Conservation (phyloP, 1,140 invertebrate species). For the Paralvinella palmiformis region DNA sequence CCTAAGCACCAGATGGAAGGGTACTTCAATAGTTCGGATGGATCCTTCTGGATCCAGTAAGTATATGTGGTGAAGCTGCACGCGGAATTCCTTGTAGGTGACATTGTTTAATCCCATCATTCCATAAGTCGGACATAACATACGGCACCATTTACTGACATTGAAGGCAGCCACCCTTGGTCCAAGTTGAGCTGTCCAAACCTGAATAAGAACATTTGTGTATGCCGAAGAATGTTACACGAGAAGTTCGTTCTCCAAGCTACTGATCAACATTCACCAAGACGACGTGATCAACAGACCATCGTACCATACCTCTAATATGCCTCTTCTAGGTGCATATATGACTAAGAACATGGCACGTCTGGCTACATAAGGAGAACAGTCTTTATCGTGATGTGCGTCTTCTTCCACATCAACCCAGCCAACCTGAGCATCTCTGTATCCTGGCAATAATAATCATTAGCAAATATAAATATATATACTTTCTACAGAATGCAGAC, state of each 20-base stretch:
- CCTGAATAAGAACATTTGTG: slow-evolving; percentile 31
- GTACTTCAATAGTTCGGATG: slow-evolving; percentile 74
- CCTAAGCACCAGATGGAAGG: slow-evolving; percentile 71
- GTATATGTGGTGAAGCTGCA: slow-evolving; percentile 64
- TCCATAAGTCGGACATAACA: slow-evolving; percentile 65
- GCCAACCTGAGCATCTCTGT: slow-evolving; percentile 74
- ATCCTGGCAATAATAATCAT: slow-evolving; percentile 56
- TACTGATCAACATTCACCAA: too few species aligned
- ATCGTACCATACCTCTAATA: slow-evolving; percentile 75
- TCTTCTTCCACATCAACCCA: slow-evolving; percentile 77
- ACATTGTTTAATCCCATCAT: slow-evolving; percentile 64
- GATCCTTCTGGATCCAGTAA: slow-evolving; percentile 75
- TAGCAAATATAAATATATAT: too few species aligned
- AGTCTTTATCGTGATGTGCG: slow-evolving; percentile 24
- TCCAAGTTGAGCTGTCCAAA: slow-evolving; percentile 76
- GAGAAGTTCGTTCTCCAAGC: too few species aligned
- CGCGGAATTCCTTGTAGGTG: slow-evolving; percentile 48
- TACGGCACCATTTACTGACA: slow-evolving; percentile 64
- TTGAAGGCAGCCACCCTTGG: slow-evolving; percentile 83
- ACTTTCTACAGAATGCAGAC: too few species aligned
- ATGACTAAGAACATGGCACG: slow-evolving; percentile 73
- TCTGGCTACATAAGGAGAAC: slow-evolving; percentile 16
- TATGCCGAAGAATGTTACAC: too few species aligned
- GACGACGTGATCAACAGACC: too few species aligned
- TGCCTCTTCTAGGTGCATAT: slow-evolving; percentile 74